phyloP scores from a whole-genome alignment of 2,113 vertebrate genomes.

The Sterna hirundo region DNA sequence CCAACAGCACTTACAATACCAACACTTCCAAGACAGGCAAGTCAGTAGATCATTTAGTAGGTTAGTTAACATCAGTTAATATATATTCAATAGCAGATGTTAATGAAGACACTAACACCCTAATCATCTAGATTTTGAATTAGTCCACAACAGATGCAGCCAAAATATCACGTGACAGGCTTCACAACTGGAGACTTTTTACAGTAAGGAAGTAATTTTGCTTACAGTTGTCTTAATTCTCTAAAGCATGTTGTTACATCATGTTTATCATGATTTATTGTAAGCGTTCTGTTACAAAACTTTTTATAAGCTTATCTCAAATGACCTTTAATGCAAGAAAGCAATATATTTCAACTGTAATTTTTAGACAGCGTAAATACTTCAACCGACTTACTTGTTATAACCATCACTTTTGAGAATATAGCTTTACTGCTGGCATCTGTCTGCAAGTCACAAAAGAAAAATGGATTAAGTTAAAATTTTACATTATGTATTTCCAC shows the following conservation, averaged over 20 bases:
- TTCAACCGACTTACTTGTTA: constrained; percentile 88
- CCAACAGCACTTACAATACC: neutral
- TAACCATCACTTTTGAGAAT: constrained; percentile 98
- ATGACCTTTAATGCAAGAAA: neutral
- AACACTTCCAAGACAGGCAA: neutral
- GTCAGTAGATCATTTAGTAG: neutral
- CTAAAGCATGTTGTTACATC: neutral
- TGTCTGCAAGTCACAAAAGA: constrained; percentile 80
- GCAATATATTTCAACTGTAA: neutral
- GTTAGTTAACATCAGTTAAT: neutral
- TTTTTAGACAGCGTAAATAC: neutral
- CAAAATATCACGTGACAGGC: neutral
- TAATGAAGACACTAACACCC: neutral
- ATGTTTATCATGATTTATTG: neutral
- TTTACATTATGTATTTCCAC: neutral
- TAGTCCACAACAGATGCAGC: neutral
- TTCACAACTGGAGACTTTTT: neutral
- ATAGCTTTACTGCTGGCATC: constrained; percentile 95
- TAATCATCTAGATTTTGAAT: neutral
- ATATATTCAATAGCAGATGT: neutral
- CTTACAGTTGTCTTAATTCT: neutral
- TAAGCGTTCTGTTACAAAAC: neutral
- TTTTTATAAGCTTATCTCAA: neutral
- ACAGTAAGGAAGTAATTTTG: neutral
- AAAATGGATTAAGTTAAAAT: constrained; percentile 16